phyloP scores from a whole-genome alignment of 2,113 vertebrate genomes.

The Oceanodroma tethys region DNA sequence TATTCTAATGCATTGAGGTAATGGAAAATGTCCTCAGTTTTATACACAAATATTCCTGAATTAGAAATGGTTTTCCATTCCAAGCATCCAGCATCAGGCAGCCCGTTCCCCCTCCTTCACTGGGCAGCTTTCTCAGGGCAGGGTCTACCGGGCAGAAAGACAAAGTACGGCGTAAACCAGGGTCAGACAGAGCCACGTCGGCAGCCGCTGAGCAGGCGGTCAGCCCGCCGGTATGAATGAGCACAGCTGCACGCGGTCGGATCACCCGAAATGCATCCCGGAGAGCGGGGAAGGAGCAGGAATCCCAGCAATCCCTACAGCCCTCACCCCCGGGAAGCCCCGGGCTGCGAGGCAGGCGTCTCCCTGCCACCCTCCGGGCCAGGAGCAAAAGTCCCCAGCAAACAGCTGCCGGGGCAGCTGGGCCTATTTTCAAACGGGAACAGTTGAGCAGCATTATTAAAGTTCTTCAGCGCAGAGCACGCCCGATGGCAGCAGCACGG shows the following conservation, averaged over 20 bases:
- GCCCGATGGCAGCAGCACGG: neutral
- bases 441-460: neutral
- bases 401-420: neutral
- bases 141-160: neutral
- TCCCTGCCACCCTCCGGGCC: neutral
- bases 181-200: rapidly evolving
- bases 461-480: neutral
- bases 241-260: rapidly evolving
- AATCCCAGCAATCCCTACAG: neutral
- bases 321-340: neutral
- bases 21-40: slow-evolving; percentile 5
- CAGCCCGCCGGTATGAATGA: rapidly evolving
- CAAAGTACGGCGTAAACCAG: rapidly evolving
- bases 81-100: neutral
- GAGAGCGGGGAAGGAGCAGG: neutral
- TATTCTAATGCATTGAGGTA: neutral
- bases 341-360: neutral
- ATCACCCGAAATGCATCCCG: neutral
- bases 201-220: rapidly evolving
- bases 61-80: neutral
- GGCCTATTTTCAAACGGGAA: neutral
- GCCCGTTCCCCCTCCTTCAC: neutral
- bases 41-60: neutral
- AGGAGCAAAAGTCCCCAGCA: neutral
- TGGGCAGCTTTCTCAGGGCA: neutral